Evolutionary conservation across 2,797 vertebrate genomes (phyloP).

Genomic region (Australoheros facetus): DNA sequence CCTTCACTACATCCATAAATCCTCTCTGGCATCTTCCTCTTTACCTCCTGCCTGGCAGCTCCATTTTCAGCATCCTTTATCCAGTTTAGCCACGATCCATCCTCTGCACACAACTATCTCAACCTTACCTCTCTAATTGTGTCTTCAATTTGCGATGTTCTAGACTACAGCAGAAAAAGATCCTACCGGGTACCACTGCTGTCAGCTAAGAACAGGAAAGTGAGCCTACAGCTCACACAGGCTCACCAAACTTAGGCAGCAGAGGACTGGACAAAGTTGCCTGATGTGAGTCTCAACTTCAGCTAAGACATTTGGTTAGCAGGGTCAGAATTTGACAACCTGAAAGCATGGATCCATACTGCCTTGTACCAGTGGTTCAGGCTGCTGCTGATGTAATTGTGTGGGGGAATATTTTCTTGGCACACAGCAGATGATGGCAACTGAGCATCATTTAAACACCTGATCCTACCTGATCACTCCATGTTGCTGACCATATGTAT

Average conservation of each 20-base stretch:
- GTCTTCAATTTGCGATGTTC: no score
- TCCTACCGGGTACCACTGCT: no score
- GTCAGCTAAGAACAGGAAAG: rapidly evolving
- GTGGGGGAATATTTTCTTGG: neutral
- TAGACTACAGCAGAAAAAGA: neutral
- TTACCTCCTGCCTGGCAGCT: no score
- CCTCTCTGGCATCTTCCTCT: no score
- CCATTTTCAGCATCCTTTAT: no score
- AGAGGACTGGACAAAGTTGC: neutral
- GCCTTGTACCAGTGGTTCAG: neutral
- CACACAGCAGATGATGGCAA: neutral
- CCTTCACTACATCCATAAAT: no score
- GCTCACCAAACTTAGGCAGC: neutral
- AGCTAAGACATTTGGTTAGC: neutral
- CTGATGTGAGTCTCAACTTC: neutral
- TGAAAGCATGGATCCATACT: neutral
- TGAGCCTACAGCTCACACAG: neutral
- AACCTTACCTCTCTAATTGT: no score
- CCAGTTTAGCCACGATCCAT: no score
- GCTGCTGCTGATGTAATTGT: neutral
- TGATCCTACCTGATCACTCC: neutral
- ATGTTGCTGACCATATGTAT: neutral
- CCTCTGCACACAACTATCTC: no score
- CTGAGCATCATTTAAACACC: neutral
- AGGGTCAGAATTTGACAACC: neutral